These are phyloP conservation scores for Stichopus chloronotus DNA, from an alignment of 35 echinoderm and acorn worm species.

Conservation along the genomic window DNA sequence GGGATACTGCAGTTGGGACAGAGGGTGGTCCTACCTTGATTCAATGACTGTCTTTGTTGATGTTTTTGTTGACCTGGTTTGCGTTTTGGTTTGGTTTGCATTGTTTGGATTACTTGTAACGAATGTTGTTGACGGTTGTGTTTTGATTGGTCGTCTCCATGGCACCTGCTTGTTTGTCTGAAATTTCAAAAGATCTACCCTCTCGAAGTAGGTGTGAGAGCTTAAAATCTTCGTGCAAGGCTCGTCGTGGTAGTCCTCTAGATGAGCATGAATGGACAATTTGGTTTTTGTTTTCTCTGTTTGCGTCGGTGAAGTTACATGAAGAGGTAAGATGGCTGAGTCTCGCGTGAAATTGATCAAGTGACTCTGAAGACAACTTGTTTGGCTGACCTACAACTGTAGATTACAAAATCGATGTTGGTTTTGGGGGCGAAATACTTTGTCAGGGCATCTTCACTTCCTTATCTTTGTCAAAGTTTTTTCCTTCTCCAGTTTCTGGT, in stretches of 20 bases:
- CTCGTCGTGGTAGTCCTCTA: constrained; percentile 53
- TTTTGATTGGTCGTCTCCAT: constrained; percentile 32
- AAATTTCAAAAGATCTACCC: constrained; percentile 58
- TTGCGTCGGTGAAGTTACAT: constrained; percentile 60
- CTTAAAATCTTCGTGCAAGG: constrained; percentile 53
- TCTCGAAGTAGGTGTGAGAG: constrained; percentile 48
- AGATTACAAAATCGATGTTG: constrained; percentile 62
- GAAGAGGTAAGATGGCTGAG: constrained; percentile 47
- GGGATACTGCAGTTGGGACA: constrained; percentile 33
- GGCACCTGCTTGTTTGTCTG: constrained; percentile 3
- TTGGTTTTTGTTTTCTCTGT: constrained; percentile 67
- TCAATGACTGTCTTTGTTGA: neutral
- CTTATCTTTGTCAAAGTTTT: constrained; percentile 51
- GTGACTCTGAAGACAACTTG: constrained; percentile 50
- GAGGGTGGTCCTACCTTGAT: neutral
- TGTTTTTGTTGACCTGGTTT: no score
- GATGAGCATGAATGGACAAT: constrained; percentile 68
- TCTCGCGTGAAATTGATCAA: constrained; percentile 64
- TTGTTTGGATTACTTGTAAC: neutral
- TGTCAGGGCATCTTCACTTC: constrained; percentile 41
- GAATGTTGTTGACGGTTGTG: constrained; percentile 13
- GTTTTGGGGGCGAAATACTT: constrained; percentile 46
- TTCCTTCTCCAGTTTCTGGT: constrained; percentile 51
- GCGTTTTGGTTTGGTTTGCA: neutral
- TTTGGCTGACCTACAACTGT: constrained; percentile 56